These are phyloP conservation scores for Elephantulus edwardii DNA, from an alignment of 2,113 vertebrate species.

Conservation along the genomic window DNA sequence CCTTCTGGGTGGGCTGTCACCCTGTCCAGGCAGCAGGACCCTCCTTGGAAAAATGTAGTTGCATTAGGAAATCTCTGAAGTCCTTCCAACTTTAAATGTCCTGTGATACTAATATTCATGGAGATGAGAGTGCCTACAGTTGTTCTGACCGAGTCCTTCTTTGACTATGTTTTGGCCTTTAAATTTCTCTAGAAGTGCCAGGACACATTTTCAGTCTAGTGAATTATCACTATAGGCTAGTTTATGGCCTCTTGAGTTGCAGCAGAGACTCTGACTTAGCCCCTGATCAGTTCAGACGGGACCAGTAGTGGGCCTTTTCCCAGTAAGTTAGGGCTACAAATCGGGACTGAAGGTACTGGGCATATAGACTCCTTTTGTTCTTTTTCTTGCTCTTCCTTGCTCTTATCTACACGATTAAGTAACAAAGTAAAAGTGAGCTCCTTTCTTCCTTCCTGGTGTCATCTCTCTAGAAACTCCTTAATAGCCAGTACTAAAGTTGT, in stretches of 20 bases:
- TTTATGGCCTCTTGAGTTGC: not conserved
- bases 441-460: not conserved
- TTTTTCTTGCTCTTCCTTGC: not conserved
- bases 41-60: constrained; percentile 13
- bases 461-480: not conserved
- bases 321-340: not conserved
- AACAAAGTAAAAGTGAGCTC: not conserved
- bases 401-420: not conserved
- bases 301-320: not conserved
- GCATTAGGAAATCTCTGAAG: not conserved
- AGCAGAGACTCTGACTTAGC: not conserved
- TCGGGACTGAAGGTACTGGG: not conserved
- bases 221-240: not conserved
- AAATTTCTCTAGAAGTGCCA: not conserved
- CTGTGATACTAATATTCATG: not conserved
- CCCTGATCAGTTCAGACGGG: not conserved
- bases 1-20: not conserved
- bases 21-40: not conserved
- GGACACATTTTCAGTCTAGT: not conserved
- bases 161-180: not conserved
- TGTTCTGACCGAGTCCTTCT: not conserved
- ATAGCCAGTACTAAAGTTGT: not conserved
- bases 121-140: not conserved
- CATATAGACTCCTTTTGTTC: not conserved
- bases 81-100: not conserved